Evolutionary conservation across 1,140 invertebrate species (phyloP).

Genomic region (Trichonephila clavata): DNA sequence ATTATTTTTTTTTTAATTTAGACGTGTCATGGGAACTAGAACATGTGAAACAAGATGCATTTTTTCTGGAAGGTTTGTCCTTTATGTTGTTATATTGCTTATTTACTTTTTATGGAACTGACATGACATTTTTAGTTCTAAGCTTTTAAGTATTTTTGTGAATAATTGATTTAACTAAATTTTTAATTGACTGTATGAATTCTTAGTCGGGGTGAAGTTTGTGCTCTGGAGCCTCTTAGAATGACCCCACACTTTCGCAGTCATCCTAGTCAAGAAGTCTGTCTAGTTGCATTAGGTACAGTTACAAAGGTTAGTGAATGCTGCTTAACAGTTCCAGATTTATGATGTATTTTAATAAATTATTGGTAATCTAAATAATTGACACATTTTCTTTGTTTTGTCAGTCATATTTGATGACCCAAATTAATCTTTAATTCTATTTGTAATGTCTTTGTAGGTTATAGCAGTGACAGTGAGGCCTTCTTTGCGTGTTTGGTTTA

Average conservation of each 20-base stretch:
- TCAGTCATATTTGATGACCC: no score
- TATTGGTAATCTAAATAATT: no score
- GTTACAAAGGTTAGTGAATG: constrained; percentile 78
- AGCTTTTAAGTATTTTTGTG: background rate
- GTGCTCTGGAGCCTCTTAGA: constrained; percentile 91
- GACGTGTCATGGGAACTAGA: constrained; percentile 91
- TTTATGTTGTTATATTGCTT: background rate
- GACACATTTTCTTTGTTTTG: no score
- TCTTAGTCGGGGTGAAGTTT: constrained; percentile 94
- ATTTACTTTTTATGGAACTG: background rate
- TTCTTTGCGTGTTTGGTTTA: constrained; percentile 86
- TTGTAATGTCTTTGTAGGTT: constrained; percentile 82
- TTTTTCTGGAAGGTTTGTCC: constrained; percentile 81
- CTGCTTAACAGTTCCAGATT: background rate
- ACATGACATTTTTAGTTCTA: background rate
- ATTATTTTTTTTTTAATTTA: constrained; percentile 20
- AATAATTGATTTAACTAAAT: background rate
- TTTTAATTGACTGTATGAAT: background rate
- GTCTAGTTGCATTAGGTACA: constrained; percentile 92
- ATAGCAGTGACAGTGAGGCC: constrained; percentile 94
- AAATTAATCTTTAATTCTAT: no score
- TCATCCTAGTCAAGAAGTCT: constrained; percentile 87
- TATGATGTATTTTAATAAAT: background rate
- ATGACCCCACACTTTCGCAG: constrained; percentile 85
- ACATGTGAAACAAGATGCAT: constrained; percentile 80